Base-by-base conservation (phyloP, 2,797 vertebrate genomes). In the Forpus xanthops region DNA sequence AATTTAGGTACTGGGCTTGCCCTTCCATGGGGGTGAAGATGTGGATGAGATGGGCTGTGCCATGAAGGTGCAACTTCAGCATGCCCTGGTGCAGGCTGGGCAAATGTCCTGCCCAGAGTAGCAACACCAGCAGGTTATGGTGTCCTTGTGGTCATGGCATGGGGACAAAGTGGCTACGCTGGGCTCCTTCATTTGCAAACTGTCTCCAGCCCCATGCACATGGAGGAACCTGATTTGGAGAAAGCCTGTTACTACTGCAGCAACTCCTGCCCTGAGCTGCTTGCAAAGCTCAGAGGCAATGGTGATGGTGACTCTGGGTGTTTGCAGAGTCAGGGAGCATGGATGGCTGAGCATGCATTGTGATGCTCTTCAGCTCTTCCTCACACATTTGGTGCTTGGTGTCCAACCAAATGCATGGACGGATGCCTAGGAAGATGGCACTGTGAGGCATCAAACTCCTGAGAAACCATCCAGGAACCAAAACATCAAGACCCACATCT, bases 61-160 rank as follows among this genome's bases (percentile, higher is more conserved):
- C 28, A 7, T 27, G 31, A 74, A 83, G 77, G 55, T 24, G 65
- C 4, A 4, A 56, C 39, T 53, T 74, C 15, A 14, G 41, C 6
- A 25, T 6, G 6, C 33, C 28, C 23, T 8, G 15, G 33, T 20
- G 45, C 28, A 52, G 7, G 20, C 12, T 37, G 70, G 58, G 47
- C 35, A 50, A 70, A 77, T 0, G 5, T n/a, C 0, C 0, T 24
- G 71, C 24, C 64, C 2, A 1, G 52, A 58, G 55, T 0, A 0
- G 19, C 24, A 84, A n/a, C 11, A 33, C 18, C 62, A 42, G 31
- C 8, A 64, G 39, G 25, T 62, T 37, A 41, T 13, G 9, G 19
- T 12, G 47, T 78, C 58, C 70, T n/a, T 18, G 18, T 17, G 53
- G 41, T 13, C 77, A 75, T 0, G 16, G 84, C 8, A 5, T 3